Percentiles rank a stretch among this genome's conserved stretches.
Evolutionary conservation across 2,888 invertebrate species (phyloP).

Genomic region (Pterostichus niger): DNA sequence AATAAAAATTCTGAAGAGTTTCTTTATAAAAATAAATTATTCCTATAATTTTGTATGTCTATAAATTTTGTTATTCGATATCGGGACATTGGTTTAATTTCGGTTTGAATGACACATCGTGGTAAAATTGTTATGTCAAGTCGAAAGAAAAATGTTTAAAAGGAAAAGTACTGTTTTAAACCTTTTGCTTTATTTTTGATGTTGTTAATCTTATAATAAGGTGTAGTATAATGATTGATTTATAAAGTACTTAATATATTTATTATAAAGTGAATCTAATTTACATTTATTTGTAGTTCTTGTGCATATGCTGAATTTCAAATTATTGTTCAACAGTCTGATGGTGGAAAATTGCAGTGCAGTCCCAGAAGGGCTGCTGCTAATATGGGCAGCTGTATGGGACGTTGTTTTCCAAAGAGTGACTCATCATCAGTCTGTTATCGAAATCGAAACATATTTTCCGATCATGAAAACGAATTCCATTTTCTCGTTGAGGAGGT

Average conservation of each 20-base stretch:
- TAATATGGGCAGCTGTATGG: constrained; percentile 79
- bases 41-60: no score
- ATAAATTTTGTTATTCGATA: constrained; percentile 22
- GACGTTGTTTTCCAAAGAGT: constrained; percentile 76
- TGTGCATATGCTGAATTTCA: constrained; percentile 55
- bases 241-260: neutral
- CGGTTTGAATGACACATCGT: constrained; percentile 53
- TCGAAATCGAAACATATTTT: constrained; percentile 61
- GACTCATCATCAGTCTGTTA: constrained; percentile 68
- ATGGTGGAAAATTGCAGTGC: constrained; percentile 74
- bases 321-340: constrained; percentile 54
- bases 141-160: constrained; percentile 52
- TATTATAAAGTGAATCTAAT: constrained; percentile 18
- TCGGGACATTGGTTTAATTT: constrained; percentile 8
- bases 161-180: constrained; percentile 31
- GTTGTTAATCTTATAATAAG: constrained; percentile 9
- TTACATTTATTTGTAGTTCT: constrained; percentile 40
- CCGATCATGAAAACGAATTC: constrained; percentile 70
- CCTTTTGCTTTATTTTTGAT: constrained; percentile 42
- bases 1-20: no score
- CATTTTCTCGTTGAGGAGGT: constrained; percentile 73
- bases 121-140: constrained; percentile 51
- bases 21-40: no score
- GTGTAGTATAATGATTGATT: constrained; percentile 22
- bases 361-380: constrained; percentile 75